phyloP scores from a whole-genome alignment of 2,797 vertebrate species.

The Gymnoscopelus braueri region DNA sequence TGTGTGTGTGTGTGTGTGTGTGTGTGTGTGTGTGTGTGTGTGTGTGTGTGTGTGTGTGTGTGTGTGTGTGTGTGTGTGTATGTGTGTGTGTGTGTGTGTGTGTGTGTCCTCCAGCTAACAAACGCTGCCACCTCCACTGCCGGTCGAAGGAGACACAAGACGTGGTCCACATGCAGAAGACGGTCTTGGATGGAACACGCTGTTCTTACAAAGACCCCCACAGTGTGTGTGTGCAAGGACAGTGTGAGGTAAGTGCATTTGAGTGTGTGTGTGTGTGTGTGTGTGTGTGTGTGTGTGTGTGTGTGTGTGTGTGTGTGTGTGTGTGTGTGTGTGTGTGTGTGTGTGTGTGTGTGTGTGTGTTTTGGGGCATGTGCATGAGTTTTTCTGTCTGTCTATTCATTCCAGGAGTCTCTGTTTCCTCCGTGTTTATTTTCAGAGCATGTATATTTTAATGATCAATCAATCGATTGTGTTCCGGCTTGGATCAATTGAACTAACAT shows the following conservation, averaged over 20 bases:
- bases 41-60: slow-evolving; percentile 5
- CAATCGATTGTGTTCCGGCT: too few relatives aligned
- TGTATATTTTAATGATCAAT: too few relatives aligned
- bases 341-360: background rate
- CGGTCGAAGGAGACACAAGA: slow-evolving; percentile 90
- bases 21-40: slow-evolving; percentile 11
- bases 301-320: background rate
- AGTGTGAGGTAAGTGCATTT: slow-evolving; percentile 88
- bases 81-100: slow-evolving; percentile 27
- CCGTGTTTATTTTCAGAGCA: background rate
- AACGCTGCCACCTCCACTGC: slow-evolving; percentile 94
- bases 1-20: slow-evolving; percentile 8
- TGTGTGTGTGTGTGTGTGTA: slow-evolving; percentile 12
- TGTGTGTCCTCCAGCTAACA: slow-evolving; percentile 84
- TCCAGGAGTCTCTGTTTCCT: background rate
- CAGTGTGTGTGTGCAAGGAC: slow-evolving; percentile 93
- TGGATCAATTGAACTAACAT: too few relatives aligned
- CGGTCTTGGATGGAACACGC: slow-evolving; percentile 91
- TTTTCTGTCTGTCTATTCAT: slow-evolving; percentile 1
- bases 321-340: background rate
- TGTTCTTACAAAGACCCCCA: slow-evolving; percentile 97
- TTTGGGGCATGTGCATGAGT: background rate
- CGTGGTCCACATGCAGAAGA: slow-evolving; percentile 89
- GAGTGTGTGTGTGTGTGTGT: background rate
- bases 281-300: background rate